Evolutionary conservation across 1,140 invertebrate genomes (phyloP), one percentile per base, ranked within the genome.

Genomic region (Lysiphlebus fabarum): DNA sequence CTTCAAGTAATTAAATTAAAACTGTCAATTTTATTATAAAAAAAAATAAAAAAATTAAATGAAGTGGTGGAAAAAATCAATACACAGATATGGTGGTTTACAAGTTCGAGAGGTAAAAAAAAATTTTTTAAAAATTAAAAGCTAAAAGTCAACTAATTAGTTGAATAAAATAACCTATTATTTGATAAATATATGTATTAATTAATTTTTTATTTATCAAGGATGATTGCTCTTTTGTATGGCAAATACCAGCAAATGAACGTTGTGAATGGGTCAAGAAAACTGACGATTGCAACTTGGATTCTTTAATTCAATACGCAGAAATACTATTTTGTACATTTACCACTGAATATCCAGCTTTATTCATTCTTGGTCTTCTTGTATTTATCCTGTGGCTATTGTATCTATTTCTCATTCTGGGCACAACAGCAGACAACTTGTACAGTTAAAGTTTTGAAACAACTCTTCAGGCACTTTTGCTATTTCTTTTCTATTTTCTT

Each of bases 391-490:
- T 83, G 10, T 87, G 84, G 82, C 75, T 87, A 44, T 42, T 86
- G 8, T 82, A 86, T 51, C 69, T 88, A 11, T 89, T 89, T 65
- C 64, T 86, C 45, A 80, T 83, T 14, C 74, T 89, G 7, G 85
- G 81, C 8, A 81, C 82, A 4, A 82, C 84, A 17, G 84, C 86
- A 0, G 85, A 88, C 73, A 84, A 85, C 70, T 89, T 86, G 79
- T 82, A 67, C 17, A 72, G 73, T 65, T 53, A 55, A 65, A 64
- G 8, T 61, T 51, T 45, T 45, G 36, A 14, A 26, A 26, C 17
- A 26, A 26, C 17, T 26, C 17, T 26, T 26, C 17, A 4, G 17
- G 17, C 17, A 26, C 17, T 26, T 26, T 26, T 26, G 17, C 38
- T 56, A 40, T 47, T 44, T 14, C 12, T 41, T 41, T 33, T 41